Percentiles rank a stretch among this genome's conserved stretches.
Evolutionary conservation across 2,888 invertebrate genomes (phyloP).

Genomic region (Hydrotaea diabolus): DNA sequence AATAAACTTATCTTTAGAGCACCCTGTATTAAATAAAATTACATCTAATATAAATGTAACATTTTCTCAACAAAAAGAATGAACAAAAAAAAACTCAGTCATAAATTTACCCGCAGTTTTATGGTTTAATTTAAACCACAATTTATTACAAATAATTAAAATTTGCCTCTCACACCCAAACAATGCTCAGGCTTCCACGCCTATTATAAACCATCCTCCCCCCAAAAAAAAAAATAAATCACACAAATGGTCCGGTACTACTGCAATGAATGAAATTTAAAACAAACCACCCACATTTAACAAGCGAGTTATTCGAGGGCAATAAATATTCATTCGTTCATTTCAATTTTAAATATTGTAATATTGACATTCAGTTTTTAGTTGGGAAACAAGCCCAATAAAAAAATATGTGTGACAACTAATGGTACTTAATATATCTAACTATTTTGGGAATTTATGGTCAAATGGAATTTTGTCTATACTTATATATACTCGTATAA

Average conservation of each 20-base stretch:
- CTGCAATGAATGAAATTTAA: no score
- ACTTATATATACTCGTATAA: no score
- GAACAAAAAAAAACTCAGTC: no score
- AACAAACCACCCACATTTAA: conserved; percentile 1
- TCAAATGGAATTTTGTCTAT: no score
- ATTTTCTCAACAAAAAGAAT: no score
- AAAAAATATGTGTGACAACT: no score
- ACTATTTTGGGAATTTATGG: no score
- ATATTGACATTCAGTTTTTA: conserved; percentile 15
- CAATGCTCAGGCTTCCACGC: no score
- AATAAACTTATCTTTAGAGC: no score
- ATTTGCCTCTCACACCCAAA: neutral
- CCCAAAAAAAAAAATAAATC: neutral
- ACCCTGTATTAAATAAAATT: no score
- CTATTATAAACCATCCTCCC: neutral
- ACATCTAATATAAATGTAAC: no score
- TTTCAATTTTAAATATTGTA: conserved; percentile 29
- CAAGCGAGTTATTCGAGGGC: neutral
- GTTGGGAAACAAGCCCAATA: neutral
- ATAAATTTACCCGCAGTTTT: conserved; percentile 13
- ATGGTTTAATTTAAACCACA: conserved; percentile 5
- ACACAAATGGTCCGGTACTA: neutral
- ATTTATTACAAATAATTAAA: conserved; percentile 33
- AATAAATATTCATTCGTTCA: conserved; percentile 37
- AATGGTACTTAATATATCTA: no score